Percentiles rank a stretch among this genome's conserved stretches.
These are phyloP conservation scores for Trogon surrucura DNA, from an alignment of 2,113 vertebrate species.

Conservation along the genomic window DNA sequence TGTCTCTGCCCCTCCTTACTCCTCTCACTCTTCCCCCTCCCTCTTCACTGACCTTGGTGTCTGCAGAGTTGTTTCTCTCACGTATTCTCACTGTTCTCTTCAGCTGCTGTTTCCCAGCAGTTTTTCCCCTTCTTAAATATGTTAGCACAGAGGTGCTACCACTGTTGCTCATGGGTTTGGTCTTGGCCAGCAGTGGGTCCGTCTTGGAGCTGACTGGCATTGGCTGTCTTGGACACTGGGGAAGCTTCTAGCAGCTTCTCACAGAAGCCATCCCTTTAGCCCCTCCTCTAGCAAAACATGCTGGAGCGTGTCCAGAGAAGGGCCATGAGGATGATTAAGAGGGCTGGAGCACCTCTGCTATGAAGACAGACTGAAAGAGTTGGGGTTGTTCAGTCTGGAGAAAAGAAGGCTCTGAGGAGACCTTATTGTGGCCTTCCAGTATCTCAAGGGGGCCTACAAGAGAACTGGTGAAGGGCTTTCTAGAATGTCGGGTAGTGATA, in stretches of 20 bases:
- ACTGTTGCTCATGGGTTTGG: rapidly evolving
- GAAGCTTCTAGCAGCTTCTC: background rate
- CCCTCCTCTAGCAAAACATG: too few relatives aligned
- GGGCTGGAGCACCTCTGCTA: too few relatives aligned
- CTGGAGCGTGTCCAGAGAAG: too few relatives aligned
- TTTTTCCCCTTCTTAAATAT: background rate
- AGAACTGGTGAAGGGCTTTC: too few relatives aligned
- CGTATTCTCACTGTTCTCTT: background rate
- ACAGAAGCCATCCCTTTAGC: background rate
- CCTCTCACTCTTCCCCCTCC: background rate
- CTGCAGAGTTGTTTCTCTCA: background rate
- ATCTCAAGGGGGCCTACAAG: too few relatives aligned
- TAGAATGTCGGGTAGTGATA: too few relatives aligned
- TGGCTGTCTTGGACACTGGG: rapidly evolving
- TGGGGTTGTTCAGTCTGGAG: too few relatives aligned
- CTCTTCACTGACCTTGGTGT: background rate
- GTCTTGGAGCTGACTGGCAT: rapidly evolving
- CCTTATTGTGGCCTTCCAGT: too few relatives aligned
- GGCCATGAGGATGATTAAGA: too few relatives aligned
- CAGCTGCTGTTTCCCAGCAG: background rate
- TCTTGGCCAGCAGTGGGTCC: rapidly evolving
- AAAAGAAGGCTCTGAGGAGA: too few relatives aligned
- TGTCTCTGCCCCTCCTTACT: background rate
- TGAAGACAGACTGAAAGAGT: too few relatives aligned
- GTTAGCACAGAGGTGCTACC: background rate